Evolutionary conservation across 2,888 invertebrate species (phyloP), one percentile per base, ranked within the genome.

Genomic region (Lasioglossum villosulum): DNA sequence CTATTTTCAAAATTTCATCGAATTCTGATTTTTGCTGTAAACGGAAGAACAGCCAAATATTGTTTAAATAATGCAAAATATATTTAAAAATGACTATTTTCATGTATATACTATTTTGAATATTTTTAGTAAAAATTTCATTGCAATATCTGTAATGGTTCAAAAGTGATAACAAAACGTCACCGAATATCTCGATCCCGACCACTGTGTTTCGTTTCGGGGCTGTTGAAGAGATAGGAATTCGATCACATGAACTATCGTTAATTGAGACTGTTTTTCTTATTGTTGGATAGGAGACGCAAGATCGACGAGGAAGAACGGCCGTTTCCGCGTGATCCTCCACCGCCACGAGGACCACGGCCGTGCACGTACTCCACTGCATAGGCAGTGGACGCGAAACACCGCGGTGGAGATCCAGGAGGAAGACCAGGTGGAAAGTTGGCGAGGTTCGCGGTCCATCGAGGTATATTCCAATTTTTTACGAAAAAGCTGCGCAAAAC

Each of bases 361-460:
- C 79, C 83, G 68, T 63, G 75, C 56, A 78, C 81, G 83, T 66
- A 30, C 45, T 77, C 83, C 87, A 73, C 89, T 82, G 89, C 89
- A 70, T 86, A 27, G 78, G 84, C 89, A 84, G 87, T 89, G 83
- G 79, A 89, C 84, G 42, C 70, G 52, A 83, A 82, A 56, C 72
- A 70, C 80, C 82, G 80, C 80, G 84, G 82, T 87, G 77, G 79
- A 87, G 75, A 87, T 82, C 77, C 63, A 82, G 83, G 27, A 68
- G 86, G 66, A 78, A 85, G 78, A 78, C 78, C 70, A 84, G 83
- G 89, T 89, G 84, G 89, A 84, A 83, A 45, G 80, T 59, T 68
- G 75, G 74, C 76, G 63, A 77, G 78, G 83, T 19, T 75, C 63
- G 45, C 80, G 48, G 75, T 37, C 34, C 76, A 63, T 82, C 78